Evolutionary conservation across 2,113 vertebrate species (phyloP).

Genomic region (Pterocles gutturalis): DNA sequence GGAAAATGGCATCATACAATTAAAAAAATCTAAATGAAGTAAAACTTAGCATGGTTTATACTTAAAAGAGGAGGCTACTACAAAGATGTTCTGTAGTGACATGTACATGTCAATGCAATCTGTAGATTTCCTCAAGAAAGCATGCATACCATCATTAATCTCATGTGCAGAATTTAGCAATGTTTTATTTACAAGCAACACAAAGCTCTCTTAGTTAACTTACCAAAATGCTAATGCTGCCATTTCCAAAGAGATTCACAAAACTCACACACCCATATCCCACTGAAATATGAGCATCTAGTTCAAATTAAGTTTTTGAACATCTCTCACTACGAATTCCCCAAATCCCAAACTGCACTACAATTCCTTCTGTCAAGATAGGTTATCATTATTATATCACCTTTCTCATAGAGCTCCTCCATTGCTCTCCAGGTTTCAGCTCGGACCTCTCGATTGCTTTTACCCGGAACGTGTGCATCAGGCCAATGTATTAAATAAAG

Average conservation of each 20-base stretch:
- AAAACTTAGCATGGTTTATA: background rate
- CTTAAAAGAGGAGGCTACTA: background rate
- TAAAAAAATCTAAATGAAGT: background rate
- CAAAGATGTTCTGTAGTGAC: background rate
- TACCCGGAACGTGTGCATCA: constrained; percentile 41
- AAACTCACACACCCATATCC: background rate
- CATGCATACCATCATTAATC: background rate
- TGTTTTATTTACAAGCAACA: background rate
- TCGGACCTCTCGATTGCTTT: constrained; percentile 76
- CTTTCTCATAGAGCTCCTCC: constrained; percentile 79
- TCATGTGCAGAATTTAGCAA: background rate
- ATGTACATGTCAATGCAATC: background rate
- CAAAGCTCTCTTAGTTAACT: background rate
- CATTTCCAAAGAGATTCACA: background rate
- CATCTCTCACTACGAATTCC: background rate
- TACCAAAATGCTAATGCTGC: background rate
- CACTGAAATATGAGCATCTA: background rate
- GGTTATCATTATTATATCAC: constrained; percentile 7
- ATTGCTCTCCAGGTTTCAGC: constrained; percentile 80
- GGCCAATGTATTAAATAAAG: constrained; percentile 86
- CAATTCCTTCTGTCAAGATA: background rate
- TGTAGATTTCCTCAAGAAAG: background rate
- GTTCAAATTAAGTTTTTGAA: background rate
- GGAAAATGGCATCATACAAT: background rate
- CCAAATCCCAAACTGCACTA: background rate